Evolutionary conservation across 2,113 vertebrate species (phyloP).

Genomic region (Notechis scutatus): DNA sequence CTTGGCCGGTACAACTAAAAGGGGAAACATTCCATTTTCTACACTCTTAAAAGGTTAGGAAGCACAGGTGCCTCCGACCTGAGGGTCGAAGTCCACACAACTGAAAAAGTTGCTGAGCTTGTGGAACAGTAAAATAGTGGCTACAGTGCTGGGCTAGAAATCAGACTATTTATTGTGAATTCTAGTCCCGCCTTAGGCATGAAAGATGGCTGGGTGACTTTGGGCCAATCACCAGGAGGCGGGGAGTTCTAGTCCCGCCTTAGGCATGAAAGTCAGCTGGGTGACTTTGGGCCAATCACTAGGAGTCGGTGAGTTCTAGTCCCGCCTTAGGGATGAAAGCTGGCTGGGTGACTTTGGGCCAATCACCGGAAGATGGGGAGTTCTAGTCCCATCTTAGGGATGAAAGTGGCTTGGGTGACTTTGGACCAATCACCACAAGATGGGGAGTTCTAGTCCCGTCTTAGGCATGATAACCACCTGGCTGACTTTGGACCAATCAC

Average conservation of each 20-base stretch:
- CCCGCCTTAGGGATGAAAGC: too few species aligned
- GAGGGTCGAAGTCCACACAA: neutral
- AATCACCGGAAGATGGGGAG: too few species aligned
- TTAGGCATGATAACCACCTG: too few species aligned
- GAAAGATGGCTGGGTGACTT: neutral
- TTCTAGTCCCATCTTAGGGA: too few species aligned
- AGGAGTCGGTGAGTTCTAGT: too few species aligned
- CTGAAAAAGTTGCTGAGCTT: neutral
- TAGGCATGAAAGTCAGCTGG: too few species aligned
- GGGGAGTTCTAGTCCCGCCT: fast-evolving
- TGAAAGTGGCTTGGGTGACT: too few species aligned
- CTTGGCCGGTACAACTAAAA: neutral
- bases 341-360: fast-evolving
- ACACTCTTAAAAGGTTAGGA: neutral
- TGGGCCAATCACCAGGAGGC: neutral
- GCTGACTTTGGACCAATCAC: too few species aligned
- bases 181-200: neutral
- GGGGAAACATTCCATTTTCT: neutral
- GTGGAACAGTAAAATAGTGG: neutral
- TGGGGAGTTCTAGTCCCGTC: too few species aligned
- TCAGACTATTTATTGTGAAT: neutral
- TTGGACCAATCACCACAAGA: too few species aligned
- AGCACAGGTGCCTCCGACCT: neutral
- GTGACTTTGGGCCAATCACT: too few species aligned
- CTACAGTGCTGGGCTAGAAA: neutral